These are phyloP conservation scores for Ctenopoma multispine DNA, from an alignment of 2,797 vertebrate species.

Conservation along the genomic window DNA sequence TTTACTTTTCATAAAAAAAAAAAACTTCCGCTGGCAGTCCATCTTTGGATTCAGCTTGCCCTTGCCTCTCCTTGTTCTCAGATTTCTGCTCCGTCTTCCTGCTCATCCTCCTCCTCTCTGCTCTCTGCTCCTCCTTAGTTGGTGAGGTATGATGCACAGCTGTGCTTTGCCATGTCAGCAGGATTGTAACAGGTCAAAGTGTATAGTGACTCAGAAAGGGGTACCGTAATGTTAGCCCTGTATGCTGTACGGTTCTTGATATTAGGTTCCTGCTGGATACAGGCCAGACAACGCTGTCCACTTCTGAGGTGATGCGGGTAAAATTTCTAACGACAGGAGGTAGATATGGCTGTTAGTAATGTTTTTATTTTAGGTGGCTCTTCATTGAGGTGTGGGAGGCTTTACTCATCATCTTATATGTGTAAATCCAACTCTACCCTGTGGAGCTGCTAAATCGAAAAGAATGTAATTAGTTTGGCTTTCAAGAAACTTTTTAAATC, in stretches of 20 bases:
- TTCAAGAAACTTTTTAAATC: conserved; percentile 19
- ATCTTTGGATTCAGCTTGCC: conserved; percentile 36
- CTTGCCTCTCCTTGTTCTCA: conserved; percentile 30
- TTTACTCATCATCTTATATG: conserved; percentile 36
- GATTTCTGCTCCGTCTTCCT: conserved; percentile 48
- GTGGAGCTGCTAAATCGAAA: conserved; percentile 26
- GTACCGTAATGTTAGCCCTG: conserved; percentile 19
- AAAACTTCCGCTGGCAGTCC: conserved; percentile 1
- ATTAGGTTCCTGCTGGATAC: conserved; percentile 28
- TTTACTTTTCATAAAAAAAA: no score
- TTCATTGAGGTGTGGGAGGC: conserved; percentile 43
- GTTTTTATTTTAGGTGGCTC: conserved; percentile 41
- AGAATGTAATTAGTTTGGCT: conserved; percentile 16
- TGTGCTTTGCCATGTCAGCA: conserved; percentile 59
- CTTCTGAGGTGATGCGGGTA: conserved; percentile 23
- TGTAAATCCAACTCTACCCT: conserved; percentile 23
- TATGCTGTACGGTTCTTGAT: conserved; percentile 22
- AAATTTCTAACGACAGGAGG: conserved; percentile 28
- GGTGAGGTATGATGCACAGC: conserved; percentile 50
- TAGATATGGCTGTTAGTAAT: conserved; percentile 23
- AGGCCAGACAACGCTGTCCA: conserved; percentile 30
- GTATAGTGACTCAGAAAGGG: conserved; percentile 49
- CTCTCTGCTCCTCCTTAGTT: conserved; percentile 42
- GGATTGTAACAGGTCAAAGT: conserved; percentile 65
- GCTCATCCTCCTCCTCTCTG: conserved; percentile 50